Percentiles rank a stretch among this genome's conserved stretches.
Conservation (phyloP, 1,140 invertebrate species). For the Campoletis sonorensis region DNA sequence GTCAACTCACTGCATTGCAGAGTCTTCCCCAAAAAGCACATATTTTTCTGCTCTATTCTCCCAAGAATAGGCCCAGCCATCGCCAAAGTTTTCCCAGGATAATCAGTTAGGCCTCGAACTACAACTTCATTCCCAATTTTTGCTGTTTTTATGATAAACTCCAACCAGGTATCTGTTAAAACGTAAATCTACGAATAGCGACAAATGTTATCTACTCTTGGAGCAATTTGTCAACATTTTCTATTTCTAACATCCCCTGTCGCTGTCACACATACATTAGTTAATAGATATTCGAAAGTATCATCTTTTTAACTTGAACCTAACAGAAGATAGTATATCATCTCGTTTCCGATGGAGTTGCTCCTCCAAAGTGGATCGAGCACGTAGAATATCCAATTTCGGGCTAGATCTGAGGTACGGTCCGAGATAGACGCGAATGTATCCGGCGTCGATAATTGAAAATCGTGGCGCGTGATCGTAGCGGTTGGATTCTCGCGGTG, state of each 20-base stretch:
- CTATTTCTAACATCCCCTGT: neutral
- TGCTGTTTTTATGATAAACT: no score
- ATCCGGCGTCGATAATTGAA: constrained; percentile 55
- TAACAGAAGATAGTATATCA: neutral
- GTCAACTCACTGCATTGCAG: neutral
- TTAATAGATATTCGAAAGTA: neutral
- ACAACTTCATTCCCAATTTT: no score
- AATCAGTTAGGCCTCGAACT: no score
- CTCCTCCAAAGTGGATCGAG: constrained; percentile 18
- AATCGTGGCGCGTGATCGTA: constrained; percentile 51
- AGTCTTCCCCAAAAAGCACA: neutral
- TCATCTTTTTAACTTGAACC: constrained; percentile 2
- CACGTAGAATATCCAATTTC: constrained; percentile 56
- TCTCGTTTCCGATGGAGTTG: neutral
- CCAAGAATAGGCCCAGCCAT: neutral
- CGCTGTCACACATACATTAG: neutral
- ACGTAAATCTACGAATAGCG: no score
- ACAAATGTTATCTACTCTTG: neutral
- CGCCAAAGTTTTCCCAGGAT: neutral
- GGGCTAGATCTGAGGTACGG: constrained; percentile 51
- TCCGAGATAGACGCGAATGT: constrained; percentile 53
- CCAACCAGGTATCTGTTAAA: no score
- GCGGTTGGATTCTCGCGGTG: constrained; percentile 41
- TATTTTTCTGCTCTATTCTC: neutral
- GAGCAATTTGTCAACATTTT: neutral